Evolutionary conservation across 2,113 vertebrate genomes (phyloP).

Genomic region (Ciconia stormi): DNA sequence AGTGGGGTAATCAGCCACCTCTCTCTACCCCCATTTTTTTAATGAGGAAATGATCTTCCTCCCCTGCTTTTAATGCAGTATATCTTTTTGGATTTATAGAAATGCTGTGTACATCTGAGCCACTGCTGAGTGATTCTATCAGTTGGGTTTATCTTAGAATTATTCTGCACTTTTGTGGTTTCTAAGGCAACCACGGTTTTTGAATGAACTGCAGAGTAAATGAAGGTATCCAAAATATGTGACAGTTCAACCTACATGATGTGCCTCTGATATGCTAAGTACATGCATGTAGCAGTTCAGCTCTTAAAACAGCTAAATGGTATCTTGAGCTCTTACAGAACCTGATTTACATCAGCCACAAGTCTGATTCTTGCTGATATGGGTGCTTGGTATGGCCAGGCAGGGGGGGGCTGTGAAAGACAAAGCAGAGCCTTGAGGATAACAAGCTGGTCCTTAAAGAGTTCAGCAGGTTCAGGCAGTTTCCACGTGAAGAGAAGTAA

Average conservation of each 20-base stretch:
- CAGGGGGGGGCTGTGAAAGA: background rate
- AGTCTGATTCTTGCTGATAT: background rate
- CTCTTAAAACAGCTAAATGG: background rate
- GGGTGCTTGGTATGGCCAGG: background rate
- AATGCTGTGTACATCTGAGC: background rate
- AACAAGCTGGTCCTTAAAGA: background rate
- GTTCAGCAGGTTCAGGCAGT: background rate
- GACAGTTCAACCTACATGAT: background rate
- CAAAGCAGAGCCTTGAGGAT: background rate
- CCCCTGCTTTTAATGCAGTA: background rate
- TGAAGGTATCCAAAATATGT: slow-evolving; percentile 44
- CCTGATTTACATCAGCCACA: background rate
- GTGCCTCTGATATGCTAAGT: background rate
- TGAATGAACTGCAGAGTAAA: slow-evolving; percentile 48
- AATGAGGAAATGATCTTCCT: background rate
- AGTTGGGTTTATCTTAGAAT: slow-evolving; percentile 17
- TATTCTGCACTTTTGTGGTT: slow-evolving; percentile 45
- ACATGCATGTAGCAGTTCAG: background rate
- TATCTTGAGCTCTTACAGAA: background rate
- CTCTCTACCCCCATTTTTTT: background rate
- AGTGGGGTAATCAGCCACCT: background rate
- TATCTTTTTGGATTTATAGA: background rate
- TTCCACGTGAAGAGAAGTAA: background rate
- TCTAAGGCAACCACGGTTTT: slow-evolving; percentile 53
- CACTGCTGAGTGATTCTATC: slow-evolving; percentile 25